Base-by-base conservation (phyloP, 2,888 invertebrate species). In the Chouioia cunea region DNA sequence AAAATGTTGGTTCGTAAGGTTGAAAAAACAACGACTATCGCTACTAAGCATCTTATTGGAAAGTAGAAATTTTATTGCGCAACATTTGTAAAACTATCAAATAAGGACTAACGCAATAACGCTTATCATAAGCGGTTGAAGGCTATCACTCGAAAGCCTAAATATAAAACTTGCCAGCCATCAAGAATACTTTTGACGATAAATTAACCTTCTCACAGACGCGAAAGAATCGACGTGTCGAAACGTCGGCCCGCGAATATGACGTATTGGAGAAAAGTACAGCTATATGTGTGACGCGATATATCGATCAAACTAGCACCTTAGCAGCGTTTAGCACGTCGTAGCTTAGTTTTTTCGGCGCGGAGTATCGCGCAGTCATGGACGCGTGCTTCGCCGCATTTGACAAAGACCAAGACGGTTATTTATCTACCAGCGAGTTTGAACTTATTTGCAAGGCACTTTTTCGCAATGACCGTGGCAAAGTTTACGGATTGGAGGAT, bases 311-410 rank as follows among this genome's bases (percentile, higher is more conserved):
- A 71, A 71, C 71, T 58, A 4, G 20, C 22, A 36, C 54, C 65
- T 52, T 52, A 18, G 70, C 60, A 60, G 70, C 70, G 22, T 2
- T 15, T 27, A 23, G 20, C 53, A 15, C 15, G 53, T 53, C 16
- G 14, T 14, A 20, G 22, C 53, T 14, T 22, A 15, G 36, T 18
- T 8, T 36, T 3, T 36, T 36, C 18, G 27, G 52, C 50, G 27
- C 48, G 48, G 20, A 16, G 23, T 23, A 12, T 14, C 52, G 52
- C 15, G 50, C 43, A 64, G 70, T 58, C 75, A 95, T 96, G 95
- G 95, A 96, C 88, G 95, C 94, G 83, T 96, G 96, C 87, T 95
- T 95, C 86, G 91, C 92, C 80, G 94, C 95, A 77, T 96, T 96
- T 87, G 95, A 96, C 87, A 94, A 94, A 86, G 94, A 96, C 87